A percentile compares a stretch with the other conserved stretches of the same genome.
phyloP scores from a whole-genome alignment of 2,888 invertebrate genomes.

The Noctua pronuba region DNA sequence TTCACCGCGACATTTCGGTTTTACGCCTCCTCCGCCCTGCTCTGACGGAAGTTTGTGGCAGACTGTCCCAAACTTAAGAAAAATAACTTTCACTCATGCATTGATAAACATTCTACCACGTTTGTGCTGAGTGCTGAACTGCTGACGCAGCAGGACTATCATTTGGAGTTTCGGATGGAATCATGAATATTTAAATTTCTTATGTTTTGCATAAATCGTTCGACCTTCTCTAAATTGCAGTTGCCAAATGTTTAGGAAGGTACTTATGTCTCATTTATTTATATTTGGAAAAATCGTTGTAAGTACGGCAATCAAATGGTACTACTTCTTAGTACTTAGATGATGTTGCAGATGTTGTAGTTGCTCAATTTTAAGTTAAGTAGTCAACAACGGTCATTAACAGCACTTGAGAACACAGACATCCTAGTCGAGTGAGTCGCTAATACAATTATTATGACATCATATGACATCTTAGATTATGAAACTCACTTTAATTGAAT shows the following conservation, averaged over 20 bases:
- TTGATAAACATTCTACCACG: not conserved
- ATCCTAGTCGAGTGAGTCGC: not conserved
- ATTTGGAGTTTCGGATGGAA: not conserved
- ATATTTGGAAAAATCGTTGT: not conserved
- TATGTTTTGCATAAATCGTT: slow-evolving; percentile 24
- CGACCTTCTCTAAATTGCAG: slow-evolving; percentile 36
- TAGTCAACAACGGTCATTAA: not conserved
- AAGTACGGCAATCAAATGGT: not conserved
- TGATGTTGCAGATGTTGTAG: not conserved
- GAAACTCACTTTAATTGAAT: no score
- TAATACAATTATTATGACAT: not conserved
- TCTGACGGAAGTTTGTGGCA: not conserved
- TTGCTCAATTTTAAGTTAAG: not conserved
- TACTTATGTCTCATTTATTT: slow-evolving; percentile 19
- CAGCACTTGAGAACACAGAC: not conserved
- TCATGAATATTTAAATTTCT: slow-evolving; percentile 20
- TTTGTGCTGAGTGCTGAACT: no score
- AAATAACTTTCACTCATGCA: not conserved
- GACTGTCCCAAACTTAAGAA: not conserved
- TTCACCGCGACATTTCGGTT: no score
- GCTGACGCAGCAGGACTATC: not conserved
- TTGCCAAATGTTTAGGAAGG: slow-evolving; percentile 17
- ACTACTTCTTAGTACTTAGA: not conserved
- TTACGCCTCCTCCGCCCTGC: no score
- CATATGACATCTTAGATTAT: no score